These are phyloP conservation scores for Clarias fuscus DNA, from an alignment of 2,797 vertebrate genomes.

Conservation along the genomic window DNA sequence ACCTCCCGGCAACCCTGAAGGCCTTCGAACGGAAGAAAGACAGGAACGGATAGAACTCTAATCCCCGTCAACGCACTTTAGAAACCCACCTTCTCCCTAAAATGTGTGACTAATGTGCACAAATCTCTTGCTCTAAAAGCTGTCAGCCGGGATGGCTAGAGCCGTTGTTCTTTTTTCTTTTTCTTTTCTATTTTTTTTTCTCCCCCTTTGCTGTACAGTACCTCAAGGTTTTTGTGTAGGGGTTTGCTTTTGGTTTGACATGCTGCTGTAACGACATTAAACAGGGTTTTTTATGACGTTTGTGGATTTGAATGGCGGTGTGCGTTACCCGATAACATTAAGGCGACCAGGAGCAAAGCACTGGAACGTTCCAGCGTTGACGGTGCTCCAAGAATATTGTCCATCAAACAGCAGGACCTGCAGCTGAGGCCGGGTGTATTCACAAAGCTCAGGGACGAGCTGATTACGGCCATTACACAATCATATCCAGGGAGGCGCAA, in stretches of 20 bases:
- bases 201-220: constrained; percentile 67
- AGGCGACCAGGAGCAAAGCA: constrained; percentile 65
- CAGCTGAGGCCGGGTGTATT: constrained; percentile 76
- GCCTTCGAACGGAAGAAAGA: constrained; percentile 75
- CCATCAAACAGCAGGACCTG: constrained; percentile 75
- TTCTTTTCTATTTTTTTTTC: constrained; percentile 49
- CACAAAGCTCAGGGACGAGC: constrained; percentile 61
- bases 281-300: constrained; percentile 76
- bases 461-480: constrained; percentile 79
- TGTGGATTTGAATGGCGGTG: constrained; percentile 80
- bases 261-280: constrained; percentile 80
- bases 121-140: constrained; percentile 80
- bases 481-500: constrained; percentile 73
- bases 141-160: constrained; percentile 75
- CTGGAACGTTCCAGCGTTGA: constrained; percentile 71
- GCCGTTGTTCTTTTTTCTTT: constrained; percentile 74
- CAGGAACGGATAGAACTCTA: constrained; percentile 79
- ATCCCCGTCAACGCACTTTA: constrained; percentile 82
- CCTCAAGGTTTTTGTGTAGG: constrained; percentile 79
- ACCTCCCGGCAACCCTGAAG: constrained; percentile 77
- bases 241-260: constrained; percentile 71
- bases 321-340: constrained; percentile 85
- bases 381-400: constrained; percentile 79
- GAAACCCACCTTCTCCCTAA: constrained; percentile 82
- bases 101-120: constrained; percentile 86